Percentiles rank a stretch among this genome's conserved stretches.
Conservation (phyloP, 92 coral and sea anemone genomes). For the Heteractis magnifica region DNA sequence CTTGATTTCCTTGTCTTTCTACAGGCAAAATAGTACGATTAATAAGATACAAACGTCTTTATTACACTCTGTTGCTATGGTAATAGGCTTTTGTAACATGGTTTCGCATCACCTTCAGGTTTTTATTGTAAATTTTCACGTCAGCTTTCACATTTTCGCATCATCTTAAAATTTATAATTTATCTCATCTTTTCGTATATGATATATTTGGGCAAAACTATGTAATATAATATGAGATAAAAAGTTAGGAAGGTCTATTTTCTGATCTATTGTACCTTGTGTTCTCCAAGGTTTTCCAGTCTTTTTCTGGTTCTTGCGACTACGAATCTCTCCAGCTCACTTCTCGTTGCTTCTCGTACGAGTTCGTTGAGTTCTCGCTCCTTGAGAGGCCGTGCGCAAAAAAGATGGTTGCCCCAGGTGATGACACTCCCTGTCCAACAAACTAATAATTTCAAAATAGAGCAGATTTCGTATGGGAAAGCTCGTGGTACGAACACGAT, state of each 20-base stretch:
- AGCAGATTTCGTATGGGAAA: too few relatives aligned
- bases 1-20: neutral
- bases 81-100: too few relatives aligned
- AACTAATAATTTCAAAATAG: neutral
- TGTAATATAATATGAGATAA: too few relatives aligned
- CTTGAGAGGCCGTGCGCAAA: conserved; percentile 40
- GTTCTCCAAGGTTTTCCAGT: conserved; percentile 5
- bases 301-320: conserved; percentile 25
- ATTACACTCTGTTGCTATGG: neutral
- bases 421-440: conserved; percentile 5
- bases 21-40: neutral
- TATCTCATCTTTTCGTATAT: too few relatives aligned
- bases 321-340: conserved; percentile 33
- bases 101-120: too few relatives aligned
- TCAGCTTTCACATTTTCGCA: too few relatives aligned
- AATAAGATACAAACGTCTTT: neutral
- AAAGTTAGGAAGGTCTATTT: too few relatives aligned
- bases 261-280: neutral
- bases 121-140: too few relatives aligned
- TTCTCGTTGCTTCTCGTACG: conserved; percentile 37
- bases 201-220: too few relatives aligned
- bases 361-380: conserved; percentile 47
- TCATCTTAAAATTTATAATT: too few relatives aligned
- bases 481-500: too few relatives aligned
- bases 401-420: conserved; percentile 38